These are phyloP conservation scores for Drosophila subquinaria DNA, from an alignment of 2,888 invertebrate genomes.

Conservation along the genomic window DNA sequence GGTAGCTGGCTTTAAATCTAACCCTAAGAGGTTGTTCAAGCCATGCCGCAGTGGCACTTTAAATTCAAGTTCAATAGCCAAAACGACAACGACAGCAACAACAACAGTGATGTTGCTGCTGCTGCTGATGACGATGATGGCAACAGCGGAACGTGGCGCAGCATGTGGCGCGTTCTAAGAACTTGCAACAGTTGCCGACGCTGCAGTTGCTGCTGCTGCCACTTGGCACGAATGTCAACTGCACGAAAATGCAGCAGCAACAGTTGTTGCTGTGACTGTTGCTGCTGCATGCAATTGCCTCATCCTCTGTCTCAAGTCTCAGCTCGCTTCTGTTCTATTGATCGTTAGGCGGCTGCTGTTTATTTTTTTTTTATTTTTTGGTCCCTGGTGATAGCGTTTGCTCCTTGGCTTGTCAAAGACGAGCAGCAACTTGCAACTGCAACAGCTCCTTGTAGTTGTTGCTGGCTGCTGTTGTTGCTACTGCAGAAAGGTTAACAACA, in stretches of 20 bases:
- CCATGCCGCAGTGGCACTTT: constrained; percentile 53
- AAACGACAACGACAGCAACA: constrained; percentile 40
- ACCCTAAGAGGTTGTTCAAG: constrained; percentile 40
- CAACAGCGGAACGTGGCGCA: constrained; percentile 72
- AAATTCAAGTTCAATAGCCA: constrained; percentile 79
- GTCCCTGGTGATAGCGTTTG: constrained; percentile 80
- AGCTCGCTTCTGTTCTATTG: constrained; percentile 75
- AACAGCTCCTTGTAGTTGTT: constrained; percentile 53
- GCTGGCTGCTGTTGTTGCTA: constrained; percentile 52
- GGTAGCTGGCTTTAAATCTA: constrained; percentile 32
- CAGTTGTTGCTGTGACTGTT: constrained; percentile 40
- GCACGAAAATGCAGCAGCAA: constrained; percentile 77
- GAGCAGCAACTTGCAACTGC: constrained; percentile 51
- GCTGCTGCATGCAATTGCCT: constrained; percentile 58
- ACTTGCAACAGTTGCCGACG: constrained; percentile 79
- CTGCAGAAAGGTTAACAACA: constrained; percentile 78
- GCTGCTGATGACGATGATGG: constrained; percentile 45
- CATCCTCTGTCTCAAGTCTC: constrained; percentile 48
- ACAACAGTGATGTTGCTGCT: constrained; percentile 17
- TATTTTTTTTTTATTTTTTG: constrained; percentile 48
- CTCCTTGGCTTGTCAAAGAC: constrained; percentile 80
- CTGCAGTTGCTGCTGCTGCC: constrained; percentile 53
- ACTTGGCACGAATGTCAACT: constrained; percentile 80
- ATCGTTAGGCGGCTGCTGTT: constrained; percentile 70
- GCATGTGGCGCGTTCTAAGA: constrained; percentile 80